Conservation (phyloP, 2,797 vertebrate genomes). For the Hippopotamyrus pictus region DNA sequence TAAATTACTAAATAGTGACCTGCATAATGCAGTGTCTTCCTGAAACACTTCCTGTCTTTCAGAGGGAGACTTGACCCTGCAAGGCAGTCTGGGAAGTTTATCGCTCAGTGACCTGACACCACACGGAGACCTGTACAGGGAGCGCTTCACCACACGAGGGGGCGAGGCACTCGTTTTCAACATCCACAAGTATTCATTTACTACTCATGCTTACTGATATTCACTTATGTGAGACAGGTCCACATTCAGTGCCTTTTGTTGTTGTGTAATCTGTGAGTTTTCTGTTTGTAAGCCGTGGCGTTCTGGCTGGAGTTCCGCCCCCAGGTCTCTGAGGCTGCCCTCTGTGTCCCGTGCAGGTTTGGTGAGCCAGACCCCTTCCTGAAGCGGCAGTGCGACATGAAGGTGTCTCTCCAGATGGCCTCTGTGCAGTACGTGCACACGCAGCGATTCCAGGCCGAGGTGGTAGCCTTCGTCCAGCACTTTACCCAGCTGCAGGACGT, state of each 20-base stretch:
- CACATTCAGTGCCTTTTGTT: neutral
- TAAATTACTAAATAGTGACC: too few relatives aligned
- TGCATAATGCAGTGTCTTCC: neutral
- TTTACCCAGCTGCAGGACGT: constrained; percentile 96
- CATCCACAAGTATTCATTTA: constrained; percentile 70
- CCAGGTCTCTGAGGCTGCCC: neutral
- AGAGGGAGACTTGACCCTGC: constrained; percentile 85
- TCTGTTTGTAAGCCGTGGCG: neutral
- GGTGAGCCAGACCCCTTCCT: constrained; percentile 69
- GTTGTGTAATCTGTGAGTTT: neutral
- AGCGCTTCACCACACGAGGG: constrained; percentile 91
- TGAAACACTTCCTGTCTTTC: constrained; percentile 28
- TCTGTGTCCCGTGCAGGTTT: constrained; percentile 59
- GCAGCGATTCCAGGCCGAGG: constrained; percentile 92
- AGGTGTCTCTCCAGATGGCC: constrained; percentile 82
- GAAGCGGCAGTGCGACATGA: constrained; percentile 75
- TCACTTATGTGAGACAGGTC: neutral
- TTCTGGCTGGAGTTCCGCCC: neutral
- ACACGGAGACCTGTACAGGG: constrained; percentile 87
- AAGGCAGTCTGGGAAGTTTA: constrained; percentile 86
- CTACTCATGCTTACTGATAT: neutral
- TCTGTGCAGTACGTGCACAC: constrained; percentile 96
- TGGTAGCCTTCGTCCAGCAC: constrained; percentile 90
- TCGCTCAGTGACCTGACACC: constrained; percentile 89
- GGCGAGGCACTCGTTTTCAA: constrained; percentile 90